Evolutionary conservation across 2,797 vertebrate genomes (phyloP), one percentile per base, ranked within the genome.

Genomic region (Cuniculus paca): DNA sequence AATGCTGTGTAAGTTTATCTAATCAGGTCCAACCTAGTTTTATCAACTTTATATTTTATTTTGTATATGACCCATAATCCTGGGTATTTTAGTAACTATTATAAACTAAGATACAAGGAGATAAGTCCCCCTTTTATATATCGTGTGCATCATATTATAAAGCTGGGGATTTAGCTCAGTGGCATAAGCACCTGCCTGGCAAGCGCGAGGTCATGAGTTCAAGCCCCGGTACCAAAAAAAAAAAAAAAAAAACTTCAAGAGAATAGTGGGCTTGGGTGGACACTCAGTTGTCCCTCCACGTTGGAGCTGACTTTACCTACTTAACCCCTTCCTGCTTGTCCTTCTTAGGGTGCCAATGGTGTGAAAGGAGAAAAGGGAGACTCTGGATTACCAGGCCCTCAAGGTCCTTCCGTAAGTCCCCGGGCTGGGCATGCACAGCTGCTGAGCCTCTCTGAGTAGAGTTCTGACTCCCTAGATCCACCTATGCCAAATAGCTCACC

Each of bases 331-430:
- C 26, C 93, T 97, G 97, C 39, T 63, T 98, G 94, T 94, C 97
- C 93, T 95, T 97, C 97, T 2, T 78, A 99, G 99, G 99, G 99
- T 86, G 98, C 99, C 96, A 99, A 99, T 63, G 99, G 99, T 8
- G 86, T 98, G n/a, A 99, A 99, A 97, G 99, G 99, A 0, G 99
- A 99, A 88, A 99, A 99, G 97, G 99, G 99, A 97, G 99, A 99
- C 80, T 65, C 98, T 68, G 98, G 99, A 86, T 97, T 99, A 60
- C 98, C 99, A 17, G 99, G 99, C 96, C 99, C 99, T 94, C 99
- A 99, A 97, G 99, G 99, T 96, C 98, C 99, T 97, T 99, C 99
- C 45, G 99, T 99, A 99, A 99, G 99, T 99, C 68, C 39, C 6
- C 17, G 17, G 77, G 20, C 34, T 63, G 2, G 87, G n/a, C 4